Conservation (phyloP, 2,888 invertebrate species). For the Chrysina gloriosa region DNA sequence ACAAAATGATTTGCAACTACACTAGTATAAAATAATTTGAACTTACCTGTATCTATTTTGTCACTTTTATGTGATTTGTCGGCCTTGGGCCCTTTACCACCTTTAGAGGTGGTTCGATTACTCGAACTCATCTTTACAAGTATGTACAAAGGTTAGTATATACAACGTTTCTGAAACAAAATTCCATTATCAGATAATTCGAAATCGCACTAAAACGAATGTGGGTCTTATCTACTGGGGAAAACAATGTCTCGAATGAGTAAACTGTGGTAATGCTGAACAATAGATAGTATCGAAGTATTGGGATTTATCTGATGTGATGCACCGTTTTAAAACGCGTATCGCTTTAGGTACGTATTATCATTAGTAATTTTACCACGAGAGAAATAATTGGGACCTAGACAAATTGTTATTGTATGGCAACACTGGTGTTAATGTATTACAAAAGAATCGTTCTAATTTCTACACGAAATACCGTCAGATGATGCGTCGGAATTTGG, state of each 20-base stretch:
- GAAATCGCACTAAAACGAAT: slow-evolving; percentile 20
- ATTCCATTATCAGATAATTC: slow-evolving; percentile 32
- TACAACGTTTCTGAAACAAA: slow-evolving; percentile 76
- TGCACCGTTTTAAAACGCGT: background rate
- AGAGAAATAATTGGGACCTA: background rate
- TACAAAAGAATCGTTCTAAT: slow-evolving; percentile 31
- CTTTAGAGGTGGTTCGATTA: slow-evolving; percentile 75
- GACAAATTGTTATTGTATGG: slow-evolving; percentile 48
- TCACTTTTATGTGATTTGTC: slow-evolving; percentile 64
- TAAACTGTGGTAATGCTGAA: background rate
- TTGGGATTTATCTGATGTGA: background rate
- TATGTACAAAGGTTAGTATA: slow-evolving; percentile 83
- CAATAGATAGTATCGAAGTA: background rate
- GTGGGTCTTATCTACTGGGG: background rate
- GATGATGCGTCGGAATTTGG: background rate
- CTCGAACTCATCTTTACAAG: slow-evolving; percentile 79
- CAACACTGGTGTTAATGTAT: slow-evolving; percentile 50
- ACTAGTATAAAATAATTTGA: background rate
- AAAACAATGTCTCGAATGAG: background rate
- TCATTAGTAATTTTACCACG: background rate
- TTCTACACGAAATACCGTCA: slow-evolving; percentile 31
- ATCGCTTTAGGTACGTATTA: background rate
- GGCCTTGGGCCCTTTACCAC: slow-evolving; percentile 67
- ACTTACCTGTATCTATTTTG: slow-evolving; percentile 61
- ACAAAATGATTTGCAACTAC: background rate